Base-by-base conservation (phyloP, 1,140 invertebrate genomes). In the Riptortus pedestris region DNA sequence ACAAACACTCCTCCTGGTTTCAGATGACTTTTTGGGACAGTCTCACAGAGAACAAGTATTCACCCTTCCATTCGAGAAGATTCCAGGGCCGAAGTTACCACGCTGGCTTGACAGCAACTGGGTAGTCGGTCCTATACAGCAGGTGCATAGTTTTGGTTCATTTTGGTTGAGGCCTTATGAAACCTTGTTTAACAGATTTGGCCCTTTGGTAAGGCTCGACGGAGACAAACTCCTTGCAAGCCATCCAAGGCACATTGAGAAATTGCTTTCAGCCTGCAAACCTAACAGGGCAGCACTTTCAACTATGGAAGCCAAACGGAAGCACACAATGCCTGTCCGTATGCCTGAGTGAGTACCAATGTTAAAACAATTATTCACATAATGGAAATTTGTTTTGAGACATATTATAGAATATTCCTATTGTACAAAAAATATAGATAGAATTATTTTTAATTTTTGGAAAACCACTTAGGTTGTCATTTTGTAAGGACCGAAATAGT, bases 231-330 rank as follows among this genome's bases (percentile, higher is more conserved):
- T 55, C 20, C 22, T 55, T 4, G 51, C 24, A 20, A 55, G 51
- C 14, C 51, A 55, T 26, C 51, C 51, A 2, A 22, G 51, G 24
- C 24, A 55, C 24, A 55, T 55, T 27, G 20, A 55, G 26, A 14
- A 12, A 0, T 16, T 55, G 5, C 20, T 55, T 18, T 18, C 51
- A 24, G 24, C 24, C 22, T 55, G 20, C 24, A 20, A 3, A 0
- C 51, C 51, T 27, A 26, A 55, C 51, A 55, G 24, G 14, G 22
- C 51, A 24, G 51, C 51, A 24, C 24, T 55, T 2, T 26, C 51
- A 22, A 55, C 51, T 14, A 55, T 55, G 51, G 51, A 55, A 12
- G 18, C 18, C 51, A 55, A 55, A 24, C 22, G 51, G 22, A 55
- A 24, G 11, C 20, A 24, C 24, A 24, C 51, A 27, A 18, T 55